Conservation (phyloP, 2,888 invertebrate genomes). For the Hermodice carunculata region DNA sequence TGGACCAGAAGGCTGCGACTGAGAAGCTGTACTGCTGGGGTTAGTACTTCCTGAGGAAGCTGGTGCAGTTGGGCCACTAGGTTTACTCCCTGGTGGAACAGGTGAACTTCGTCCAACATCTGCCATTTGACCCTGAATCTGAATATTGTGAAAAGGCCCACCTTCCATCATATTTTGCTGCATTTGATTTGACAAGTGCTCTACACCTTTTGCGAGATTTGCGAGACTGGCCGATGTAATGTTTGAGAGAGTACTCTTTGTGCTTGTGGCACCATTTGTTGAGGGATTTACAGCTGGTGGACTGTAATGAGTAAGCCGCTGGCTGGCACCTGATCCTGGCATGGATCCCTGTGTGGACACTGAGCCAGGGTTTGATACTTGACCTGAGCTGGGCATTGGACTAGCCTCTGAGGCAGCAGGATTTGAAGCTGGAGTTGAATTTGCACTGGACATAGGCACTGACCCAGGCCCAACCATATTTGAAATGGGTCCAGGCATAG, state of each 20-base stretch:
- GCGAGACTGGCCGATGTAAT: conserved; percentile 68
- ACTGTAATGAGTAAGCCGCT: conserved; percentile 60
- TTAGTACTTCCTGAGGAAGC: neutral
- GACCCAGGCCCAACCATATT: neutral
- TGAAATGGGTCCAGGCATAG: neutral
- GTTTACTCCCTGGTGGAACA: conserved; percentile 33
- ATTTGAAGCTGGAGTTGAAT: conserved; percentile 36
- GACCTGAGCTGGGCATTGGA: conserved; percentile 53
- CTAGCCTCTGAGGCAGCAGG: conserved; percentile 32
- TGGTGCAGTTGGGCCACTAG: conserved; percentile 29
- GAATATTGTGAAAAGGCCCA: conserved; percentile 69
- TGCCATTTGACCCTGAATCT: conserved; percentile 63
- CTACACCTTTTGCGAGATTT: conserved; percentile 68
- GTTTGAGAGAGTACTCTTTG: conserved; percentile 59
- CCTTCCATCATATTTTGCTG: conserved; percentile 70
- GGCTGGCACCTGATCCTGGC: conserved; percentile 49
- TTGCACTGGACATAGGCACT: neutral
- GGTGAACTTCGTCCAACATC: conserved; percentile 44
- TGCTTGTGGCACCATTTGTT: conserved; percentile 13
- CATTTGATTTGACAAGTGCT: conserved; percentile 68
- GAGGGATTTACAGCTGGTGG: conserved; percentile 33
- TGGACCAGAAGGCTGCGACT: neutral
- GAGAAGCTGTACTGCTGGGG: neutral
- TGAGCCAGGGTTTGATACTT: conserved; percentile 58
- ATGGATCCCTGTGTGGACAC: conserved; percentile 17